Evolutionary conservation across 1,140 invertebrate genomes (phyloP), one percentile per base, ranked within the genome.

Genomic region (Zaprionus camerounensis): DNA sequence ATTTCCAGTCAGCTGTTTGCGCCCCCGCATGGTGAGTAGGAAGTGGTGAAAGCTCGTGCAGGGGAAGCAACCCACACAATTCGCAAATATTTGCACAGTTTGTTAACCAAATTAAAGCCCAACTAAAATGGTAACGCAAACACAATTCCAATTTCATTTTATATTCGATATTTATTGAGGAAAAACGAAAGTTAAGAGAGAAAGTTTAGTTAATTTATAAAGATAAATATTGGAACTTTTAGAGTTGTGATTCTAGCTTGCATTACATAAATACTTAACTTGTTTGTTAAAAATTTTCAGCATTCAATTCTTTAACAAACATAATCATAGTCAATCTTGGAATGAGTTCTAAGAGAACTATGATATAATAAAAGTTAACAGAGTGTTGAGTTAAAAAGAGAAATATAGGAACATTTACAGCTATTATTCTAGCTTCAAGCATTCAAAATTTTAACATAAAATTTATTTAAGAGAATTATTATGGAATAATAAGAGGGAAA

Each of bases 1-100:
- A n/a, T 34, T 88, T 90, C 84, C 85, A 90, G 69, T 13, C 84
- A 88, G 85, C 84, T 88, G 84, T 81, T 88, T 38, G 41, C 28
- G 49, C n/a, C 22, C 38, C 7, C 66, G 77, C 12, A 13, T 51
- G 84, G 67, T 12, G 24, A 26, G 46, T 51, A 13, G 0, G 11
- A 13, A 12, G 20, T 84, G 84, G 84, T 84, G 78, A 87, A 88
- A 87, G 81, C 81, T 88, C 0, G 1, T 11, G 9, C 7, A 28
- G 34, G 62, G 65, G 61, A 22, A 67, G 44, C n/a, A 1, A 20
- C 31, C 9, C 22, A 11, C 51, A 38, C 28, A 15, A n/a, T 69
- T 44, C 11, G 49, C 62, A 82, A 75, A 78, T 49, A 77, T 66
- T 53, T 64, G 41, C 68, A 59, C 62, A 71, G 44, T 86, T 73